Base-by-base conservation (phyloP, 2,888 invertebrate genomes). In the Archaeoteleia sp. region DNA sequence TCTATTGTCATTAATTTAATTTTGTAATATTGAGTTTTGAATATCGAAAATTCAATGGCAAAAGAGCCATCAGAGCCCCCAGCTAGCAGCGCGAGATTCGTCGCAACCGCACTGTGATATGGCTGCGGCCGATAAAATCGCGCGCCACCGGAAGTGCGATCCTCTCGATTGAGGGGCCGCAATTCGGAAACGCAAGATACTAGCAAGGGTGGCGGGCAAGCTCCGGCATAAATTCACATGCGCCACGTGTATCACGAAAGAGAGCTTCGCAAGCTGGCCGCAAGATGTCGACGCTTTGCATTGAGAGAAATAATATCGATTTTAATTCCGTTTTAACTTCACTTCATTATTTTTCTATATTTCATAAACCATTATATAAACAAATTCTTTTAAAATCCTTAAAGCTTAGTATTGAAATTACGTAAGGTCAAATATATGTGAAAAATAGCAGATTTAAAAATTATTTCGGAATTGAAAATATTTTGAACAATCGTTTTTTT, bases 111-210 rank as follows among this genome's bases (percentile, higher is more conserved):
- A 73, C 68, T 74, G 48, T 66, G 75, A 68, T 48, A 73, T 70
- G 69, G 57, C 70, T 61, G 66, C 78, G 39, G 81, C 78, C 82
- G 83, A 83, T 83, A 83, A 83, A 75, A 81, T 81, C 79, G 77
- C 77, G 60, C 58, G 66, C 70, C 57, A 65, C 63, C 65, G 35
- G 57, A 71, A 69, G 69, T 69, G 67, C 65, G 67, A 55, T 61
- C 67, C 57, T 60, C 58, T 62, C 39, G 57, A 45, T 54, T 35
- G 60, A 58, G 60, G 39, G 58, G 61, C 45, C 39, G 68, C 62
- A 60, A 58, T 42, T 34, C 53, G 67, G 60, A 51, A 67, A 49
- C 40, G 29, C 29, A 43, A 15, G 55, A 40, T 15, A 57, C 39
- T 61, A 37, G 39, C 42, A 48, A 61, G 63, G 71, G 69, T 70